A percentile compares a stretch with the other conserved stretches of the same genome.
Conservation (phyloP, 1,140 invertebrate species). For the Orius insidiosus region DNA sequence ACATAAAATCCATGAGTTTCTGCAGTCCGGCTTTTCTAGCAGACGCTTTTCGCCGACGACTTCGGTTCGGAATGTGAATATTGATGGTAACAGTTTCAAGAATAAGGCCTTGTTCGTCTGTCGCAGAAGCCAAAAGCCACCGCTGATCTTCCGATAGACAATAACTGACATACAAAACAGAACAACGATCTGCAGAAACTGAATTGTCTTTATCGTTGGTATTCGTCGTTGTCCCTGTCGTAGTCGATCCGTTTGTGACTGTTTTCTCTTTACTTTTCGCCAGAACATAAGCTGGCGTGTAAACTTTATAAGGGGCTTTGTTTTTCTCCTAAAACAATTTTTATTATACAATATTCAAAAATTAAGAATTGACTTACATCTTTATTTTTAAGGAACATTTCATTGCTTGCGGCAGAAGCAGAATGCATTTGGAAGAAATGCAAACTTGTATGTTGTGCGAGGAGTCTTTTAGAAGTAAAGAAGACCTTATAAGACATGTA, state of each 20-base stretch:
- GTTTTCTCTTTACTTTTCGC: constrained; percentile 73
- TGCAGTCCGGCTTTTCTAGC: constrained; percentile 75
- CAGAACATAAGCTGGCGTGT: constrained; percentile 83
- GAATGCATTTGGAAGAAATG: constrained; percentile 31
- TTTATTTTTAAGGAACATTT: constrained; percentile 80
- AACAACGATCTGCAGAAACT: constrained; percentile 36
- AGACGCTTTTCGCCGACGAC: constrained; percentile 67
- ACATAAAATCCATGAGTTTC: constrained; percentile 93
- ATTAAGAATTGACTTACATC: constrained; percentile 44
- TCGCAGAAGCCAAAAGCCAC: constrained; percentile 81
- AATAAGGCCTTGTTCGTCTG: constrained; percentile 86
- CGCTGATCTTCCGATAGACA: constrained; percentile 93
- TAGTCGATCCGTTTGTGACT: constrained; percentile 21
- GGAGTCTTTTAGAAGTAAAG: constrained; percentile 7
- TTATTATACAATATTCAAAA: neutral
- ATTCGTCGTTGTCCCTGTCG: constrained; percentile 7
- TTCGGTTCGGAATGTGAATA: constrained; percentile 84
- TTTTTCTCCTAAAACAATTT: constrained; percentile 52
- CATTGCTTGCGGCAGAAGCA: constrained; percentile 83
- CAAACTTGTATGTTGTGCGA: constrained; percentile 12
- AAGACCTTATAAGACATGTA: constrained; percentile 10
- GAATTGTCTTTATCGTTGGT: constrained; percentile 14
- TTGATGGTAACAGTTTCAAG: constrained; percentile 87
- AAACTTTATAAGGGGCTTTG: constrained; percentile 57
- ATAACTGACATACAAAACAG: constrained; percentile 86